These are phyloP conservation scores for Onychostoma macrolepis DNA, from an alignment of 2,113 vertebrate genomes.

Conservation along the genomic window DNA sequence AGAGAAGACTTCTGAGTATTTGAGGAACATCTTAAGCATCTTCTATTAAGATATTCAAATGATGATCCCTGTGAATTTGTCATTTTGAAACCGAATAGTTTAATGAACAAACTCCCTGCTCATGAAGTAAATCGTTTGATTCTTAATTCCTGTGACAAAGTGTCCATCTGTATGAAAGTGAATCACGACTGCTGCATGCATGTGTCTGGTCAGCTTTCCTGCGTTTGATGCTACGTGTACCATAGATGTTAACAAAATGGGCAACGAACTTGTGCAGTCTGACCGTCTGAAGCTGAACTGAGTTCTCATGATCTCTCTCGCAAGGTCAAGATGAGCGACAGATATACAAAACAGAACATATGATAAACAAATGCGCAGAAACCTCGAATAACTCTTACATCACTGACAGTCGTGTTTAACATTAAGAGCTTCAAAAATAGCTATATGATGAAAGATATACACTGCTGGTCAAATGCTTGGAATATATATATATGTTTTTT, in stretches of 20 bases:
- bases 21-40: background rate
- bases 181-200: background rate
- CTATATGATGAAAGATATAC: background rate
- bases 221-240: constrained; percentile 30
- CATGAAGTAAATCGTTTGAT: background rate
- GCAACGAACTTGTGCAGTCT: constrained; percentile 28
- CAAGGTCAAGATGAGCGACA: constrained; percentile 56
- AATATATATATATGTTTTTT: background rate
- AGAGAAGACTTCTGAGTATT: background rate
- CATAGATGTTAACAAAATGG: constrained; percentile 56
- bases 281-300: constrained; percentile 47
- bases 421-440: background rate
- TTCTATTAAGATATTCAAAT: background rate
- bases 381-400: constrained; percentile 1
- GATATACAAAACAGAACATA: constrained; percentile 54
- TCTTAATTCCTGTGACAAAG: background rate
- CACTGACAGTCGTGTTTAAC: background rate
- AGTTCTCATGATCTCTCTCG: constrained; percentile 62
- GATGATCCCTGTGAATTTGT: background rate
- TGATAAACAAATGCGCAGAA: constrained; percentile 30
- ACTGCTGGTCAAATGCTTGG: background rate
- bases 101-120: background rate
- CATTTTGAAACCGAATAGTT: background rate
- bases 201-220: constrained; percentile 17
- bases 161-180: background rate